Percentiles rank a stretch among this genome's conserved stretches.
Evolutionary conservation across 2,113 vertebrate species (phyloP).

Genomic region (Crotalus viridis): DNA sequence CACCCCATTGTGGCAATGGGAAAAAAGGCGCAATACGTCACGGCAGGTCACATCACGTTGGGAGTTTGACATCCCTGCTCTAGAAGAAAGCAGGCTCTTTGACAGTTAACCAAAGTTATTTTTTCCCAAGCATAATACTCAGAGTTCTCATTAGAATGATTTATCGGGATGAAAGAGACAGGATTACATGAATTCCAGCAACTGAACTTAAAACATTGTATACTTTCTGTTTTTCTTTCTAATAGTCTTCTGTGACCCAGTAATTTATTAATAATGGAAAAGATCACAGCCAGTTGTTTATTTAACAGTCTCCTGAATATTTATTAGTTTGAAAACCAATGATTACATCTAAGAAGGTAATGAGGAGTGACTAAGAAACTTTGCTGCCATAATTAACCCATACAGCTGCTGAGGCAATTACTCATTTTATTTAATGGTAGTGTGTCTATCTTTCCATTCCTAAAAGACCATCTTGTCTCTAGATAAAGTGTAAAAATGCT

Average conservation of each 20-base stretch:
- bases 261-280: not conserved
- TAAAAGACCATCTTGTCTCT: not conserved
- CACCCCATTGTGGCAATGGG: no score
- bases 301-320: not conserved
- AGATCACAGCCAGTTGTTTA: not conserved
- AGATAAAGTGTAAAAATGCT: not conserved
- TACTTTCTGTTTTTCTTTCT: not conserved
- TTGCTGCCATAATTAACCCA: not conserved
- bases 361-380: not conserved
- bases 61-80: not conserved
- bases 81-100: not conserved
- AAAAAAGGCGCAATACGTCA: no score
- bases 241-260: not conserved
- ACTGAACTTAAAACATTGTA: not conserved
- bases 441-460: not conserved
- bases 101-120: not conserved
- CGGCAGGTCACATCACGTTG: no score
- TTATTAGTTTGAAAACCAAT: not conserved
- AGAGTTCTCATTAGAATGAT: not conserved
- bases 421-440: not conserved
- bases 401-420: not conserved
- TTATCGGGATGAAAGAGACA: not conserved
- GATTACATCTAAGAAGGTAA: not conserved
- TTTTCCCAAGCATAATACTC: not conserved
- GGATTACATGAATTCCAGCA: not conserved